Percentiles rank a stretch among this genome's conserved stretches.
These are phyloP conservation scores for Brevipalpus yothersi DNA, from an alignment of 1,140 invertebrate genomes.

Conservation along the genomic window DNA sequence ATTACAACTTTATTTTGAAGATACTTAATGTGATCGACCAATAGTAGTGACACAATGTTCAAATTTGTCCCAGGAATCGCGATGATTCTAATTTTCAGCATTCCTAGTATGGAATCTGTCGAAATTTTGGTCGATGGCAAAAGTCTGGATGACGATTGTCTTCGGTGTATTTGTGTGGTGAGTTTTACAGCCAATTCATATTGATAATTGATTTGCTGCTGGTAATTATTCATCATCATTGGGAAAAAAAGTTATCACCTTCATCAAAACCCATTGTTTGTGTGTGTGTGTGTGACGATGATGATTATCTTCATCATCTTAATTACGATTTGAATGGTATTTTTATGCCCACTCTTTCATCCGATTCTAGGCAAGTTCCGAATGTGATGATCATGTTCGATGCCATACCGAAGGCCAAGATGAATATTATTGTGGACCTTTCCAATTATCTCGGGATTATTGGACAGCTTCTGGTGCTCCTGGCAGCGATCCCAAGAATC, in stretches of 20 bases:
- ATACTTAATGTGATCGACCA: background rate
- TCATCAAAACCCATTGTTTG: background rate
- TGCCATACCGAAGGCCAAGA: background rate
- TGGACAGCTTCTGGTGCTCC: constrained; percentile 1
- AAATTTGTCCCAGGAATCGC: background rate
- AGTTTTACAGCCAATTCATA: background rate
- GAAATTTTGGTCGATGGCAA: background rate
- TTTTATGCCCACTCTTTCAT: background rate
- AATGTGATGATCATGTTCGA: constrained; percentile 1
- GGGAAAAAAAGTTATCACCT: background rate
- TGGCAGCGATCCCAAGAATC: background rate
- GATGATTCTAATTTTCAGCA: background rate
- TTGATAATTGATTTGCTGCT: background rate
- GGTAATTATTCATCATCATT: background rate
- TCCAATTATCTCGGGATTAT: background rate
- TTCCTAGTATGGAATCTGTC: background rate
- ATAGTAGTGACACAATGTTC: background rate
- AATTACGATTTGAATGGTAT: background rate
- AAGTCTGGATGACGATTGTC: constrained; percentile 3
- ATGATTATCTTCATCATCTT: background rate
- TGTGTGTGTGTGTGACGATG: background rate
- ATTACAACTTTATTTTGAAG: background rate
- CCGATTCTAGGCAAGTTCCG: background rate
- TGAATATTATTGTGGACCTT: constrained; percentile 3
- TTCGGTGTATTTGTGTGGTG: constrained; percentile 4